Conservation (phyloP, 2,888 invertebrate genomes). For the Deilephila porcellus region DNA sequence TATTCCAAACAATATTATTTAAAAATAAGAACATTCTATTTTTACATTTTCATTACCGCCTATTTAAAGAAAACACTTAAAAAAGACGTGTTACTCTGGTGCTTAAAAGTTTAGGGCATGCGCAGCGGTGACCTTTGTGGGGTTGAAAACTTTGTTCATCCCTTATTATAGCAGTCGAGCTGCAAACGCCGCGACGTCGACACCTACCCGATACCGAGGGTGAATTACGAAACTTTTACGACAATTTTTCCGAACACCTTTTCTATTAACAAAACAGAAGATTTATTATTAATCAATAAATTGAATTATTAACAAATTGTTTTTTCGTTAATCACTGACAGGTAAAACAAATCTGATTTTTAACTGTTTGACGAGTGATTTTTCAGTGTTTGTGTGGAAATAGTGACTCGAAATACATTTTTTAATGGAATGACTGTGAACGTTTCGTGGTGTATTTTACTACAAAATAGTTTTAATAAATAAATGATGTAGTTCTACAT, state of each 20-base stretch:
- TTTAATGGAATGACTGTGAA: slow-evolving; percentile 1
- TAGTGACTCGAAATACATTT: not conserved
- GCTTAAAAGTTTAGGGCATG: slow-evolving; percentile 64
- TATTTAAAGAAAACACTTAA: not conserved
- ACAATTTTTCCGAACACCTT: slow-evolving; percentile 33
- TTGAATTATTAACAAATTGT: not conserved
- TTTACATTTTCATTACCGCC: not conserved
- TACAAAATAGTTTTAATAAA: not conserved
- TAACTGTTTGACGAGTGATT: too few species aligned
- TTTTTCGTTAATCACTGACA: not conserved
- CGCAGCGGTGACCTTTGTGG: slow-evolving; percentile 53
- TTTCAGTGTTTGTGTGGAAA: not conserved
- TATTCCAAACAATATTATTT: too few species aligned
- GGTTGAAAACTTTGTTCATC: slow-evolving; percentile 61
- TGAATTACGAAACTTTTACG: slow-evolving; percentile 61
- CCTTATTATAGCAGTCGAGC: slow-evolving; percentile 61
- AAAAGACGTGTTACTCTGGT: slow-evolving; percentile 31
- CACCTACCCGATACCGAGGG: slow-evolving; percentile 46
- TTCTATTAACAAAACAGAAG: not conserved
- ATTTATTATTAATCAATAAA: too few species aligned
- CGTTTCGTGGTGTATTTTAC: not conserved
- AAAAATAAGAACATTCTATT: too few species aligned
- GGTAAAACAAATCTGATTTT: not conserved
- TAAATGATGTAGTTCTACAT: not conserved
- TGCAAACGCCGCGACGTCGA: slow-evolving; percentile 45